A percentile compares a stretch with the other conserved stretches of the same genome.
Evolutionary conservation across 2,888 invertebrate species (phyloP).

Genomic region (Ashinkailepas kermadecensis): DNA sequence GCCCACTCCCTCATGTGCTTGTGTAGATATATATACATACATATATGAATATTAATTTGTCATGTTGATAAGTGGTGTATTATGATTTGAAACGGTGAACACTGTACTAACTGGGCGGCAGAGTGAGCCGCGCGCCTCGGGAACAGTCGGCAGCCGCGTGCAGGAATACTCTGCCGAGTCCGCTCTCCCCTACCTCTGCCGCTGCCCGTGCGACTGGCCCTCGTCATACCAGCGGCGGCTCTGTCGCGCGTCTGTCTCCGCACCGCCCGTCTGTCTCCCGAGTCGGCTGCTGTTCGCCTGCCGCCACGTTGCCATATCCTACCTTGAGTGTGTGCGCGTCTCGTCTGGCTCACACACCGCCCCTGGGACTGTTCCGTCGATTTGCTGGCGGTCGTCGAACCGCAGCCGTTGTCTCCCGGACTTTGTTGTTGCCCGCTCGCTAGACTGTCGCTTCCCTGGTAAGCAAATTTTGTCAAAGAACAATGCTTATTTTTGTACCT

Average conservation of each 20-base stretch:
- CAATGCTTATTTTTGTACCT: conserved; percentile 19
- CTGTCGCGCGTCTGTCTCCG: background rate
- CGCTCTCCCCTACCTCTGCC: background rate
- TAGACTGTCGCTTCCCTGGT: background rate
- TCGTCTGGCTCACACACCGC: no score
- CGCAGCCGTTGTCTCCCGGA: background rate
- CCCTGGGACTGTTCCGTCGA: no score
- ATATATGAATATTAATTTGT: conserved; percentile 19
- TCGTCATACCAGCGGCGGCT: no score
- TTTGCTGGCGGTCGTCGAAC: background rate
- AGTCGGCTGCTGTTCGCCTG: no score
- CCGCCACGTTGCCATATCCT: no score
- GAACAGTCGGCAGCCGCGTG: background rate
- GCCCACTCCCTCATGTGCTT: background rate
- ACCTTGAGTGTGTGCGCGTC: no score
- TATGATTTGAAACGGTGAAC: conserved; percentile 15
- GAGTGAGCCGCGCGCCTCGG: no score
- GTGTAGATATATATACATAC: conserved; percentile 21
- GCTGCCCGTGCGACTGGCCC: background rate
- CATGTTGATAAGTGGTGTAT: conserved; percentile 7
- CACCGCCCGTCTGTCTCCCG: background rate
- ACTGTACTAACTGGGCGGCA: background rate
- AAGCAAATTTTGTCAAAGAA: background rate
- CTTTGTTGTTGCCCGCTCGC: no score
- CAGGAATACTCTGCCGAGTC: background rate